These are phyloP conservation scores for Campylomormyrus tamandua DNA, from an alignment of 2,113 vertebrate species.

Conservation along the genomic window DNA sequence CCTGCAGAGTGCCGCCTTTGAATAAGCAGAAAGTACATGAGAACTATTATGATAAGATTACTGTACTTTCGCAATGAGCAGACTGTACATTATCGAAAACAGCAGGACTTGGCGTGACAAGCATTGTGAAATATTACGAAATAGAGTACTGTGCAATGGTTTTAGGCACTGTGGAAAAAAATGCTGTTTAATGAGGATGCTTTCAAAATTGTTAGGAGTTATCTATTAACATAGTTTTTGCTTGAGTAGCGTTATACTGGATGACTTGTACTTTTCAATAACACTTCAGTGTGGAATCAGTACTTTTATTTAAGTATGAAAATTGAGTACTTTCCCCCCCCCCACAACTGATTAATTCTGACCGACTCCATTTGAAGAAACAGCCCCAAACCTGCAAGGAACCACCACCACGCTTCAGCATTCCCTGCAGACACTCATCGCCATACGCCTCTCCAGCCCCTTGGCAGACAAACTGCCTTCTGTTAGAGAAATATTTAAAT, in stretches of 20 bases:
- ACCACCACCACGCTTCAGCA: background rate
- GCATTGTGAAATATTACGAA: background rate
- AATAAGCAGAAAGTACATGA: background rate
- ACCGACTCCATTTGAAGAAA: background rate
- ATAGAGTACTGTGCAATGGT: background rate
- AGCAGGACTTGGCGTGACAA: background rate
- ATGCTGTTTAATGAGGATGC: background rate
- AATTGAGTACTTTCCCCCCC: too few relatives aligned
- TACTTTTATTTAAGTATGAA: too few relatives aligned
- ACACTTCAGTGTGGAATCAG: too few relatives aligned
- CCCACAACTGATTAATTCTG: too few relatives aligned
- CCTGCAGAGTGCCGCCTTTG: background rate
- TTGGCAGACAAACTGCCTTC: background rate
- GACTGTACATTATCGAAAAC: background rate
- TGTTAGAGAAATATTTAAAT: background rate
- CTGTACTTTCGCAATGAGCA: too few relatives aligned
- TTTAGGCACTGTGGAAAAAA: background rate
- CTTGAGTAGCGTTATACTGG: too few relatives aligned
- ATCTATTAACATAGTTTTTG: too few relatives aligned
- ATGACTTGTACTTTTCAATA: too few relatives aligned
- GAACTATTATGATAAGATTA: too few relatives aligned
- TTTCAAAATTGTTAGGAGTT: background rate
- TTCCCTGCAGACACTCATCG: background rate
- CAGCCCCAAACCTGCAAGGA: background rate
- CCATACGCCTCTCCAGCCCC: background rate